Base-by-base conservation (phyloP, 2,888 invertebrate genomes). In the Hoplodrina blanda region DNA sequence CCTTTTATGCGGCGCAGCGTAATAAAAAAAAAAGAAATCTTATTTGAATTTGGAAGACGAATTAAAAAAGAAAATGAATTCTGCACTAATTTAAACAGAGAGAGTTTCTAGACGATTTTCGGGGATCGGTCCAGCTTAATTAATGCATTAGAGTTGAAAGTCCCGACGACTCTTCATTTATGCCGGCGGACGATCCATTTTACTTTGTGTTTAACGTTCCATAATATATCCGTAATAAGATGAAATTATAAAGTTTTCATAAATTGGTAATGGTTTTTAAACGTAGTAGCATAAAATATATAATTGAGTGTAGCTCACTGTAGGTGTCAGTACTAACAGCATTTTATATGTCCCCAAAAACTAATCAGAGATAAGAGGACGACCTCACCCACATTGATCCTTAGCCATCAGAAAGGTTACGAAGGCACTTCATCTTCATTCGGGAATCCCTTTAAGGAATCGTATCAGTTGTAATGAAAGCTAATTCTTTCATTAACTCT, bases 401-500 rank as follows among this genome's bases (percentile, higher is more conserved):
- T 89, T 80, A 81, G 85, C 90, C 90, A 92, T 93, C 89, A 91
- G 90, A 92, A 91, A 95, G 93, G 93, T 94, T 93, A 90, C 91
- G 88, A 86, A 90, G 90, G 91, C 91, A 94, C 93, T 94, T 94
- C 92, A 91, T 95, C 94, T 95, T 95, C 92, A 94, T 95, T 95
- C 93, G 92, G 88, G 90, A 93, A 94, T 94, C 94, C 94, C 95
- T 96, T 96, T 95, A 95, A 95, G 95, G 93, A 92, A 94, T 93
- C 95, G 94, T 94, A 95, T 95, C 94, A 93, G 91, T 91, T 90
- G 95, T 96, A 95, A 96, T 95, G 95, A 95, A 95, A 94, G 94
- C 95, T 95, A 96, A 96, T 96, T 96, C 95, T 95, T 95, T 96
- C 96, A 96, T 96, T 96, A 96, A 91, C 92, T 92, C 89, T 88